Percentiles rank a stretch among this genome's conserved stretches.
Conservation (phyloP, 2,888 invertebrate genomes). For the Augiades crinisus region DNA sequence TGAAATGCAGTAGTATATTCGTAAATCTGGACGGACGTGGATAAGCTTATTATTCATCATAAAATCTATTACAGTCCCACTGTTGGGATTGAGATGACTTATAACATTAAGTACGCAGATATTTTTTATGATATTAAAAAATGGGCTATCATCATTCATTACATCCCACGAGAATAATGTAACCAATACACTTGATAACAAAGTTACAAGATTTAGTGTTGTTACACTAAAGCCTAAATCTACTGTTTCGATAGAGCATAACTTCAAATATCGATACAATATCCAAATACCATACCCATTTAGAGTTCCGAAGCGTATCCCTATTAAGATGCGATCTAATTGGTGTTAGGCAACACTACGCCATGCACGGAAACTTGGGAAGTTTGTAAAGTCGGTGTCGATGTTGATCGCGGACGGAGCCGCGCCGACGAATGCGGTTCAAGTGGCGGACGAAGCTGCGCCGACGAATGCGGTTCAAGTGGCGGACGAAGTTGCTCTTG, state of each 20-base stretch:
- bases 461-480: slow-evolving; percentile 67
- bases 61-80: too few relatives aligned
- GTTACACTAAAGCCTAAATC: too few relatives aligned
- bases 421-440: slow-evolving; percentile 69
- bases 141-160: too few relatives aligned
- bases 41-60: too few relatives aligned
- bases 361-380: slow-evolving; percentile 30
- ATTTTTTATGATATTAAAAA: too few relatives aligned
- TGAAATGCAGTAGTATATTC: too few relatives aligned
- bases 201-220: too few relatives aligned
- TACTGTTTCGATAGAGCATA: background rate
- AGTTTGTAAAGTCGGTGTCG: slow-evolving; percentile 60
- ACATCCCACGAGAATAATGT: too few relatives aligned
- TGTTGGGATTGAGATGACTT: too few relatives aligned
- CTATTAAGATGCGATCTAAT: slow-evolving; percentile 22
- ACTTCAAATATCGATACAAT: slow-evolving; percentile 4
- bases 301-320: slow-evolving; percentile 7
- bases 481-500: slow-evolving; percentile 54
- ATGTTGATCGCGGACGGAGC: slow-evolving; percentile 58
- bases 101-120: too few relatives aligned
- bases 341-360: slow-evolving; percentile 17
- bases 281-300: slow-evolving; percentile 5
- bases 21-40: too few relatives aligned
- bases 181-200: too few relatives aligned
- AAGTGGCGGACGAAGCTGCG: slow-evolving; percentile 56